Conservation (phyloP, 2,888 invertebrate species). For the Beris chalybata region DNA sequence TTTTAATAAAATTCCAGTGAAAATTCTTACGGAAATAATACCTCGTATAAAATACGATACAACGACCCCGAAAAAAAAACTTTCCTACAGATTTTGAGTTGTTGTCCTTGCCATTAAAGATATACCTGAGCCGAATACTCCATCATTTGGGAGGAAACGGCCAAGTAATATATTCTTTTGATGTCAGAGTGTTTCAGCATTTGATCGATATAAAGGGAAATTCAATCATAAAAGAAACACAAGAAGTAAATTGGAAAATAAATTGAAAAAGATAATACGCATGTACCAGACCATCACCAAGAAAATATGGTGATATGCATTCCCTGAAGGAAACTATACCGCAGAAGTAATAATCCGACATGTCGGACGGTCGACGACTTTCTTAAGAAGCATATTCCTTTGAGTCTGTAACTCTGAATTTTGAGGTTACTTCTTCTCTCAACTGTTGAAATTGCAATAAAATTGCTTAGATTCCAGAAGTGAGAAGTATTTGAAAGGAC, state of each 20-base stretch:
- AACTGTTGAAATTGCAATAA: no score
- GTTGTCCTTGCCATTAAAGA: not conserved
- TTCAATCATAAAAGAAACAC: conserved; percentile 35
- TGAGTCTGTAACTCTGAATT: no score
- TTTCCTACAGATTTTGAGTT: not conserved
- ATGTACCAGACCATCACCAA: conserved; percentile 16
- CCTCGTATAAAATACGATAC: no score
- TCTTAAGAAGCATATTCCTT: not conserved
- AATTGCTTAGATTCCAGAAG: no score
- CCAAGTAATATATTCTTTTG: conserved; percentile 33
- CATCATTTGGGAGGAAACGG: conserved; percentile 21
- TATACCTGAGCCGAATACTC: conserved; percentile 10
- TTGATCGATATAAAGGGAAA: conserved; percentile 34
- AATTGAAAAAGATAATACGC: conserved; percentile 34
- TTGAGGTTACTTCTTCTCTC: no score
- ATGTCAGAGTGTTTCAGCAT: conserved; percentile 27
- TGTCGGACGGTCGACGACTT: conserved; percentile 16
- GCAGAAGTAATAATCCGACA: conserved; percentile 23
- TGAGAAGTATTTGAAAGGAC: no score
- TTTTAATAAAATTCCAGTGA: no score
- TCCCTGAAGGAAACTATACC: conserved; percentile 19
- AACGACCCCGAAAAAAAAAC: no score
- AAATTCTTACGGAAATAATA: no score
- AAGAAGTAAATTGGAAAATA: conserved; percentile 34
- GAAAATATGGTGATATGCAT: conserved; percentile 11